These are phyloP conservation scores for Cephus cinctus DNA, from an alignment of 1,140 invertebrate species.

Conservation along the genomic window DNA sequence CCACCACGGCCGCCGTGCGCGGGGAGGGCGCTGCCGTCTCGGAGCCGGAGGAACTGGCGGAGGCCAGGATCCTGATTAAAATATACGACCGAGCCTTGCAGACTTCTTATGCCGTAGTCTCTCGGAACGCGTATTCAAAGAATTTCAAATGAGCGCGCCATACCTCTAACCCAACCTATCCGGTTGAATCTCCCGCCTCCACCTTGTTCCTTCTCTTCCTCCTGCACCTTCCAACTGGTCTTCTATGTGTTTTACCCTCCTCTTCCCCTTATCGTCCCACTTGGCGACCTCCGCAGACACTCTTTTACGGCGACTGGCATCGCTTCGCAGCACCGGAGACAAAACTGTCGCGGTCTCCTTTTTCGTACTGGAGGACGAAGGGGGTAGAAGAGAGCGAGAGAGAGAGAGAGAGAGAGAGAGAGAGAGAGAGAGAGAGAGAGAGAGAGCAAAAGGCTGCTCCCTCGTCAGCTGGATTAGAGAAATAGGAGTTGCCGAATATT, in stretches of 20 bases:
- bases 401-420: conserved; percentile 20
- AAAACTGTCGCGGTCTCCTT: no score
- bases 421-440: conserved; percentile 18
- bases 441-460: background rate
- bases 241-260: no score
- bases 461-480: conserved; percentile 10
- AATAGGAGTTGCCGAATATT: conserved; percentile 12
- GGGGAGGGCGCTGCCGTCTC: conserved; percentile 22
- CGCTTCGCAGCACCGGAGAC: background rate
- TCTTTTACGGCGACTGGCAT: background rate
- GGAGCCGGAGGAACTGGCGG: conserved; percentile 14
- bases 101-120: conserved; percentile 48
- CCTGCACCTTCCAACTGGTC: no score
- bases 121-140: conserved; percentile 41
- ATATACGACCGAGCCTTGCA: conserved; percentile 51
- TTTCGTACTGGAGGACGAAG: no score
- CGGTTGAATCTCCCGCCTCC: no score
- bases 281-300: background rate
- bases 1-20: conserved; percentile 22
- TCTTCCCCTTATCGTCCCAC: no score
- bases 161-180: no score
- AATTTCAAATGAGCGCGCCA: conserved; percentile 52
- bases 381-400: background rate
- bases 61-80: conserved; percentile 48
- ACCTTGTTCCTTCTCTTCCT: no score